A percentile compares a stretch with the other conserved stretches of the same genome.
Evolutionary conservation across 2,113 vertebrate genomes (phyloP).

Genomic region (Engraulis encrasicolus): DNA sequence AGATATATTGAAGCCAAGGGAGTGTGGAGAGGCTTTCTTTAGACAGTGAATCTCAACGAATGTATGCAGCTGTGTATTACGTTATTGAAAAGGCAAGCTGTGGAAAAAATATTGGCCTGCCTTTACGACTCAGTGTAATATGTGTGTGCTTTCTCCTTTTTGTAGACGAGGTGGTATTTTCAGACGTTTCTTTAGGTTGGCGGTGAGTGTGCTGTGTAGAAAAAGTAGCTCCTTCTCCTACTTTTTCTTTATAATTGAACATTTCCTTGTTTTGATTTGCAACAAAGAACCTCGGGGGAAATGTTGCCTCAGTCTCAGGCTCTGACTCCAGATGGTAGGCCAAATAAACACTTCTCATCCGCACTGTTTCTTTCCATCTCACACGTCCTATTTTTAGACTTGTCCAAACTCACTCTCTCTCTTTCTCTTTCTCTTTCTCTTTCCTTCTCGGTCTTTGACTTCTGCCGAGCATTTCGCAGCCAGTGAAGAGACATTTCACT

Average conservation of each 20-base stretch:
- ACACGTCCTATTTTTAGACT: not conserved
- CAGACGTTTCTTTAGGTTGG: not conserved
- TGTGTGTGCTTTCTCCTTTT: not conserved
- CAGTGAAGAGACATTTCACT: no score
- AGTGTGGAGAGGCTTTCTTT: not conserved
- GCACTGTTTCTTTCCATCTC: not conserved
- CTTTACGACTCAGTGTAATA: not conserved
- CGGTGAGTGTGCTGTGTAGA: not conserved
- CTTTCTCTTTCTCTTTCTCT: not conserved
- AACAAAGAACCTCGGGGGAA: not conserved
- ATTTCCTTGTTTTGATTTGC: not conserved
- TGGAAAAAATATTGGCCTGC: not conserved
- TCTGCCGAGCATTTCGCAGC: not conserved
- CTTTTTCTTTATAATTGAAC: slow-evolving; percentile 6
- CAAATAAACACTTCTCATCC: not conserved
- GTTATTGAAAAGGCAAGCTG: not conserved
- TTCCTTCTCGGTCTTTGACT: not conserved
- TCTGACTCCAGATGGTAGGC: not conserved
- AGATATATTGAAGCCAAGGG: not conserved
- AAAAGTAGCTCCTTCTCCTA: not conserved
- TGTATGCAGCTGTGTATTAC: no score
- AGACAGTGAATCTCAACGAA: no score
- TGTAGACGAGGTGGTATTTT: not conserved
- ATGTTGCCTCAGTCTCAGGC: not conserved
- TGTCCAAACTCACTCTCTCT: not conserved